These are phyloP conservation scores for Ptyas mucosa DNA, from an alignment of 2,113 vertebrate species.

Conservation along the genomic window DNA sequence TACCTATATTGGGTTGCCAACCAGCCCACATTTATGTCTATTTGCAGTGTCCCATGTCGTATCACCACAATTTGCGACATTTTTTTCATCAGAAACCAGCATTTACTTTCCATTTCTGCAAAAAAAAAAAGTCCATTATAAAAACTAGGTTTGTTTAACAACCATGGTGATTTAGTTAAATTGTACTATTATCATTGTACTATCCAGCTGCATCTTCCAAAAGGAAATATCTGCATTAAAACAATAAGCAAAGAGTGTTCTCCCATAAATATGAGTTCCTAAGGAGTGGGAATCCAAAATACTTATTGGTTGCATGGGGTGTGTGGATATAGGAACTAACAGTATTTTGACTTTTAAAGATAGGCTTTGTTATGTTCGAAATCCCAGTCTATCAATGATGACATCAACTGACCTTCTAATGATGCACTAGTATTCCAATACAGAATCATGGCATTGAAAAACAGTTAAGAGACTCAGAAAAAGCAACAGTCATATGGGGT, in stretches of 20 bases:
- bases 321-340: neutral
- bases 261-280: neutral
- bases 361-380: neutral
- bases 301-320: neutral
- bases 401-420: neutral
- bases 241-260: neutral
- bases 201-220: neutral
- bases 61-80: neutral
- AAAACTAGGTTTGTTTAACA: neutral
- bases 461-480: neutral
- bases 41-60: neutral
- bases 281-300: neutral
- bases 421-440: neutral
- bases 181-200: neutral
- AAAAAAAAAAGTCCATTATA: neutral
- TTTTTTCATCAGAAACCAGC: neutral
- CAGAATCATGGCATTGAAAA: accelerated
- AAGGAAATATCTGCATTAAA: neutral
- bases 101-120: neutral
- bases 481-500: neutral
- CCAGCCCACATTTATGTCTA: neutral
- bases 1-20: neutral
- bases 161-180: no score
- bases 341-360: neutral
- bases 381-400: neutral